Percentiles rank a stretch among this genome's conserved stretches.
Conservation (phyloP, 2,113 vertebrate species). For the Leptosomus discolor region DNA sequence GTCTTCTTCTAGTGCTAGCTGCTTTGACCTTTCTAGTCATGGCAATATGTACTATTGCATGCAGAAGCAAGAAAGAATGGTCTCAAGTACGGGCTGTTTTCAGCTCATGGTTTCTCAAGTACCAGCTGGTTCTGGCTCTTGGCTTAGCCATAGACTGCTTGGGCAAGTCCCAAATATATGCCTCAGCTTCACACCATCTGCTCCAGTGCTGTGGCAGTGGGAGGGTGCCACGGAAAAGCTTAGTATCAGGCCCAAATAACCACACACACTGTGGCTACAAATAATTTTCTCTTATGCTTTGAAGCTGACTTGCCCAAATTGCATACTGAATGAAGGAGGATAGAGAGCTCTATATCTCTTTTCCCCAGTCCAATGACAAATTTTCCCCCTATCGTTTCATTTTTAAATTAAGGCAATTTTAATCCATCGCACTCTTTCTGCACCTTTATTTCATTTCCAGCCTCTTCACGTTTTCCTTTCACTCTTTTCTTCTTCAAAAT, state of each 20-base stretch:
- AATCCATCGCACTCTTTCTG: background rate
- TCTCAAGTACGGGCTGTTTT: background rate
- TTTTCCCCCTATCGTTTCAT: background rate
- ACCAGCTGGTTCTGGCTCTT: accelerated
- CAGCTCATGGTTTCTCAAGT: background rate
- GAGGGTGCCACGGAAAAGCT: background rate
- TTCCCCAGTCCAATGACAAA: background rate
- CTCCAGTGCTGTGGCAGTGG: background rate
- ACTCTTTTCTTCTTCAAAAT: background rate
- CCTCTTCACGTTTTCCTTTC: background rate
- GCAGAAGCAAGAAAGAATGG: background rate
- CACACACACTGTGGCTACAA: background rate
- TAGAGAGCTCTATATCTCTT: background rate
- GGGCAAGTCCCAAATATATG: background rate
- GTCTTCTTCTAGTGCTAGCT: background rate
- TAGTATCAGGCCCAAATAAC: background rate
- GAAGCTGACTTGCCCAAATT: background rate
- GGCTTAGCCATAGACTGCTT: background rate
- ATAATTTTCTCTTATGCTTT: background rate
- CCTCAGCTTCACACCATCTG: background rate
- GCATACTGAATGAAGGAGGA: background rate
- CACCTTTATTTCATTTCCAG: background rate
- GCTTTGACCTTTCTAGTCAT: background rate
- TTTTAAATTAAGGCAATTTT: background rate
- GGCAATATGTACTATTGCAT: background rate